A percentile compares a stretch with the other conserved stretches of the same genome.
Evolutionary conservation across 2,888 invertebrate genomes (phyloP).

Genomic region (Sphaerolaimus hirsutus): DNA sequence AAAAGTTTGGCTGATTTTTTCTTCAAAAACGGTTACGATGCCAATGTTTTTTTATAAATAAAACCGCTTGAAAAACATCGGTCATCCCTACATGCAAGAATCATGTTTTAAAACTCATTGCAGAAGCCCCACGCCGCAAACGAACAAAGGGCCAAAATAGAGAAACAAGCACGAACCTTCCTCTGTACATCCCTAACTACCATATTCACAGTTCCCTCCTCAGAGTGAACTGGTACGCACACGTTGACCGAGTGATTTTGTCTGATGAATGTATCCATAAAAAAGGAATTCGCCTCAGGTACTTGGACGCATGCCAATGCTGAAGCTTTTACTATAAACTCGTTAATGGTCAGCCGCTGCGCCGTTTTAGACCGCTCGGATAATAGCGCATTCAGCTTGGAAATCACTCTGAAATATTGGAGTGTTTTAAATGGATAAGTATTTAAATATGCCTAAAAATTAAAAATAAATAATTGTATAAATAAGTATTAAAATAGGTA

Average conservation of each 20-base stretch:
- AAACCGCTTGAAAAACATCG: not conserved
- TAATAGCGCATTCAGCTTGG: conserved; percentile 48
- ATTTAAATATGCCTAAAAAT: conserved; percentile 3
- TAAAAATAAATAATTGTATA: not conserved
- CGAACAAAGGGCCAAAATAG: too few relatives aligned
- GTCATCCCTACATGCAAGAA: not conserved
- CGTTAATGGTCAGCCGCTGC: conserved; percentile 64
- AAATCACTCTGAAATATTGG: conserved; percentile 37
- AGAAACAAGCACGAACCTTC: conserved; percentile 32
- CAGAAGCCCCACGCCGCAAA: not conserved
- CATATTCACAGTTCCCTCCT: conserved; percentile 78
- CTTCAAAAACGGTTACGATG: too few relatives aligned
- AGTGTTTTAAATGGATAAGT: conserved; percentile 1
- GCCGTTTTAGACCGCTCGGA: conserved; percentile 43
- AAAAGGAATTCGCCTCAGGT: conserved; percentile 69
- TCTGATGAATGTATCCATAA: conserved; percentile 55
- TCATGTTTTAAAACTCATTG: not conserved
- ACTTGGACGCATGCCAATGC: conserved; percentile 66
- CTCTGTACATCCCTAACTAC: conserved; percentile 71
- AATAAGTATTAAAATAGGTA: not conserved
- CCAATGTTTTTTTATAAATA: not conserved
- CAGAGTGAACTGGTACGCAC: conserved; percentile 84
- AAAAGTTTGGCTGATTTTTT: too few relatives aligned
- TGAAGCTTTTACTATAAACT: conserved; percentile 77
- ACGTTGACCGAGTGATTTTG: conserved; percentile 48